Evolutionary conservation across 2,113 vertebrate genomes (phyloP), one percentile per base, ranked within the genome.

Genomic region (Epinephelus fuscoguttatus): DNA sequence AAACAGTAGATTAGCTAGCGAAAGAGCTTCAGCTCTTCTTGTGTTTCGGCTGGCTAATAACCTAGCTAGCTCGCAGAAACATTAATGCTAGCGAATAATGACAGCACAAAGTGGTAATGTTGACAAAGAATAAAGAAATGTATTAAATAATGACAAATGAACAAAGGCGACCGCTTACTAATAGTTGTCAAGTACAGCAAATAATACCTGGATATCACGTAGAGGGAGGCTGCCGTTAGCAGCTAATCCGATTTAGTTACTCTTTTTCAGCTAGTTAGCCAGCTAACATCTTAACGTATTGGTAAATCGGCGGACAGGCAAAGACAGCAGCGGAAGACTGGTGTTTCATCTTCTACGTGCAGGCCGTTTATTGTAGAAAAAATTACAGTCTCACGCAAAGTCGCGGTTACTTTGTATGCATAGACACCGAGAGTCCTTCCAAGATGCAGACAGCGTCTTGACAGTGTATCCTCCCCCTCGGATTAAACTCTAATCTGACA

Each of bases 401-500:
- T 42, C 13, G 61, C 61, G 50, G 30, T 76, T 42, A 27, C 21
- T 73, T 8, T 25, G 61, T 14, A 2, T 9, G 30, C 14, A n/a
- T 1, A 18, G n/a, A 72, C 27, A 61, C 7, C n/a, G 50, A 81
- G 37, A 71, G 50, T 83, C 71, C 52, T 47, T 50, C 83, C 74
- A 27, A 84, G 82, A 78, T 61, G 80, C 76, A 52, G 61, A 37
- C 75, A 42, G 62, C 72, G 88, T 73, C 78, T 77, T 82, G 70
- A 85, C 88, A 27, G 78, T 21, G 81, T 81, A 10, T 85, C 83
- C 72, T 76, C 87, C 89, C 85, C 84, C 87, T 84, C 82, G 91
- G 95, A 95, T 95, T 95, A 95, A 70, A 92, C 78, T 56, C 47
- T 95, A 95, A 96, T 95, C 94, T 94, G 93, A 90, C 91, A 92